Evolutionary conservation across 2,888 invertebrate genomes (phyloP), one percentile per base, ranked within the genome.

Genomic region (Spialia ferax): DNA sequence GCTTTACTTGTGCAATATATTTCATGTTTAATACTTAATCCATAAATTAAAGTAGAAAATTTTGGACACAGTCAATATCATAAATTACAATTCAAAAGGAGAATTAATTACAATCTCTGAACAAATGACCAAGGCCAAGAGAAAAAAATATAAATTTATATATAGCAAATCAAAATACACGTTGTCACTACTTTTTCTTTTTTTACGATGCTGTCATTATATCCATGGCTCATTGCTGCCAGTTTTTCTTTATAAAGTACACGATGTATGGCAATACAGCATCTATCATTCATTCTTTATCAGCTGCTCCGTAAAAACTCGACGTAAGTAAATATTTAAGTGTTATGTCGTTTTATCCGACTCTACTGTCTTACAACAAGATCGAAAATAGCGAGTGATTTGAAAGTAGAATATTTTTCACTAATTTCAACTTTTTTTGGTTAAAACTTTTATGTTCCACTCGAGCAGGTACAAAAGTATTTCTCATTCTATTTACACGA

Each of bases 381-480:
- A 61, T 61, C 66, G 54, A 55, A 67, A 67, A 67, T 61, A 67
- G 32, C 60, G 48, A 55, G 66, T 60, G 66, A 61, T 61, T 67
- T 55, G 55, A 61, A 61, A 22, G 42, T 54, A 29, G 42, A 60
- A 57, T 60, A 64, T 66, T 60, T 59, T 60, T 66, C 42, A 38
- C 59, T 64, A 55, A 61, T 61, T 61, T 35, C 61, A 65, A 61
- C 76, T 77, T 79, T 77, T 32, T 52, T 59, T 60, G 59, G 59
- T 60, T 66, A 59, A 84, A 80, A 80, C 79, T 79, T 79, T 85
- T 82, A 81, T 76, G 77, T 85, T 86, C 82, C 83, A 80, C 81
- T 82, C 80, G 77, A 85, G 87, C 91, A 92, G 91, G 91, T 91
- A 91, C 91, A 90, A 89, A 89, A 89, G 91, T 91, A 89, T 89